Evolutionary conservation across 2,797 vertebrate genomes (phyloP).

Genomic region (Diplodus puntazzo): DNA sequence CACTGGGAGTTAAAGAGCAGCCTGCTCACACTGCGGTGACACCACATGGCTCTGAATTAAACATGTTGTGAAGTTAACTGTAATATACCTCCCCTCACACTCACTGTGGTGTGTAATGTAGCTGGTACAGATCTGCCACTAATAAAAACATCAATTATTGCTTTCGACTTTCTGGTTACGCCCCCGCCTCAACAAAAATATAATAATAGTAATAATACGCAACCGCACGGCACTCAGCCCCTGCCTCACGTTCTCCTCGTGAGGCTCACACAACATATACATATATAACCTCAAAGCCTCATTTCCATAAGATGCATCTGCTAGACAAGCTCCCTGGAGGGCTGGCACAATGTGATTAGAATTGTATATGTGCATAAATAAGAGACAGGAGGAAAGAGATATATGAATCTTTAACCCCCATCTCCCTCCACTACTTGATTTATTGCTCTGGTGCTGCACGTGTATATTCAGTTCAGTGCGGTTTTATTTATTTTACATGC

Average conservation of each 20-base stretch:
- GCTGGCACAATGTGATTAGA: slow-evolving; percentile 54
- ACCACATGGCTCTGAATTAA: slow-evolving; percentile 39
- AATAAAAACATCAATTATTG: slow-evolving; percentile 18
- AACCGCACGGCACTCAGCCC: slow-evolving; percentile 21
- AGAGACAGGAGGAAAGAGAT: slow-evolving; percentile 52
- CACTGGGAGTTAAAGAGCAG: slow-evolving; percentile 55
- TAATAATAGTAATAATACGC: slow-evolving; percentile 25
- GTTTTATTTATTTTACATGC: slow-evolving; percentile 8
- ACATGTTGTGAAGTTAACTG: slow-evolving; percentile 15
- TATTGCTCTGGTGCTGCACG: slow-evolving; percentile 32
- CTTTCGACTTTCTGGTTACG: slow-evolving; percentile 13
- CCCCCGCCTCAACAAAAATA: slow-evolving; percentile 8
- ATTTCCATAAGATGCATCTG: slow-evolving; percentile 76
- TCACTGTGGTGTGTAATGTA: slow-evolving; percentile 12
- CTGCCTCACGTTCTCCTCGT: slow-evolving; percentile 4
- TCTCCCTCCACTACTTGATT: slow-evolving; percentile 24
- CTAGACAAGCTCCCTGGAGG: slow-evolving; percentile 63
- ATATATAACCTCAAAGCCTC: slow-evolving; percentile 59
- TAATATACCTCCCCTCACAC: slow-evolving; percentile 5
- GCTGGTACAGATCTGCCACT: not conserved
- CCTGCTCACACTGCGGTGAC: slow-evolving; percentile 45
- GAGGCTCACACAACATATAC: slow-evolving; percentile 8
- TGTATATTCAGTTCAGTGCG: slow-evolving; percentile 17
- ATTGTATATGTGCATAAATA: slow-evolving; percentile 73
- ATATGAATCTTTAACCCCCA: slow-evolving; percentile 59